phyloP scores from a whole-genome alignment of 2,888 invertebrate species.

The Operophtera brumata region DNA sequence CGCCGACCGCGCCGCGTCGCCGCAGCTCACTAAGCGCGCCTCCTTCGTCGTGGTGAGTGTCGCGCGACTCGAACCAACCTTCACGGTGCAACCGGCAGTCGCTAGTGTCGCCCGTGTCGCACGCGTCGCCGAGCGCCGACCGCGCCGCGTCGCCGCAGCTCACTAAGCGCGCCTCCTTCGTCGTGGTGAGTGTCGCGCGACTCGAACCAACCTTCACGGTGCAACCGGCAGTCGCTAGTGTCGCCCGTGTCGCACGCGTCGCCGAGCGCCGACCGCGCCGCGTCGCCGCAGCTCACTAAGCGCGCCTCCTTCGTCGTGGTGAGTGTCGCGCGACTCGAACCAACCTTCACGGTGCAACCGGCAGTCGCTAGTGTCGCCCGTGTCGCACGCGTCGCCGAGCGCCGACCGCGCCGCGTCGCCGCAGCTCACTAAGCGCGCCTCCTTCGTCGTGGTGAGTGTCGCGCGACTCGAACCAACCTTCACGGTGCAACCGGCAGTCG shows the following conservation, averaged over 20 bases:
- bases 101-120: slow-evolving; percentile 82
- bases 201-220: neutral
- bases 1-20: slow-evolving; percentile 65
- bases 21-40: slow-evolving; percentile 83
- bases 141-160: slow-evolving; percentile 64
- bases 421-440: slow-evolving; percentile 83
- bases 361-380: slow-evolving; percentile 82
- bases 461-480: neutral
- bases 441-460: slow-evolving; percentile 89
- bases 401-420: slow-evolving; percentile 68
- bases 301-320: slow-evolving; percentile 93
- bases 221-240: slow-evolving; percentile 82
- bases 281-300: slow-evolving; percentile 77
- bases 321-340: slow-evolving; percentile 34
- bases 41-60: slow-evolving; percentile 89
- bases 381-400: slow-evolving; percentile 75
- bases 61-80: slow-evolving; percentile 56
- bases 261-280: slow-evolving; percentile 69
- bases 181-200: slow-evolving; percentile 85
- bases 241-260: slow-evolving; percentile 76
- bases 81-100: slow-evolving; percentile 87
- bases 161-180: slow-evolving; percentile 88
- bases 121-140: slow-evolving; percentile 73
- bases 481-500: slow-evolving; percentile 75
- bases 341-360: slow-evolving; percentile 45